These are phyloP conservation scores for Tychaedon coryphoeus DNA, from an alignment of 2,113 vertebrate genomes.

Conservation along the genomic window DNA sequence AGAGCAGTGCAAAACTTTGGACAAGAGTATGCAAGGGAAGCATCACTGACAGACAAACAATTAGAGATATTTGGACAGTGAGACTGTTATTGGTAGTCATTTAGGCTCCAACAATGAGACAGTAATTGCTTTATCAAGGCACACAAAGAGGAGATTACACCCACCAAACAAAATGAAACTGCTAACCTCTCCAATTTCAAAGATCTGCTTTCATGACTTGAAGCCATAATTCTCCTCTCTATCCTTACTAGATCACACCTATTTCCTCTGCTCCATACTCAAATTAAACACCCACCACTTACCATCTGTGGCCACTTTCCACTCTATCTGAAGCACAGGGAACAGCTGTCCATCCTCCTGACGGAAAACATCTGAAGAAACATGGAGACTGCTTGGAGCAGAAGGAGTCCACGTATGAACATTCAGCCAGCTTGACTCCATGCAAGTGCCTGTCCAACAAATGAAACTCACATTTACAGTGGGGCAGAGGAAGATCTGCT, in stretches of 20 bases:
- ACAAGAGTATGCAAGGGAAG: not conserved
- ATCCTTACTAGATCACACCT: not conserved
- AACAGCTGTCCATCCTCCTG: slow-evolving; percentile 32
- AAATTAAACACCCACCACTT: not conserved
- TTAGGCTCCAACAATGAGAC: not conserved
- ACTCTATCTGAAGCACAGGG: slow-evolving; percentile 69
- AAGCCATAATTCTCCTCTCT: not conserved
- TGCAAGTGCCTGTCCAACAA: slow-evolving; percentile 69
- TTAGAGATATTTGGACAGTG: not conserved
- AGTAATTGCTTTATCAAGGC: not conserved
- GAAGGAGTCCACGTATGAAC: slow-evolving; percentile 69
- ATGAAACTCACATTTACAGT: not conserved
- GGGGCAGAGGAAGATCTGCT: not conserved
- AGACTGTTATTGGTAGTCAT: not conserved
- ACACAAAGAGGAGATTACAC: not conserved
- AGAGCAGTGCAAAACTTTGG: not conserved
- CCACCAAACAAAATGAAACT: not conserved
- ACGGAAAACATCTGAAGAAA: slow-evolving; percentile 4
- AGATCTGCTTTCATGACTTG: not conserved
- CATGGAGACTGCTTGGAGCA: slow-evolving; percentile 62
- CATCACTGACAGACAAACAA: not conserved
- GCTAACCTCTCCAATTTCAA: not conserved
- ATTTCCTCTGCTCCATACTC: not conserved
- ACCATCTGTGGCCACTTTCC: slow-evolving; percentile 76
- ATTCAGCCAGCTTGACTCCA: slow-evolving; percentile 70